Evolutionary conservation across 2,113 vertebrate genomes (phyloP).

Genomic region (Brachyhypopomus gauderio): DNA sequence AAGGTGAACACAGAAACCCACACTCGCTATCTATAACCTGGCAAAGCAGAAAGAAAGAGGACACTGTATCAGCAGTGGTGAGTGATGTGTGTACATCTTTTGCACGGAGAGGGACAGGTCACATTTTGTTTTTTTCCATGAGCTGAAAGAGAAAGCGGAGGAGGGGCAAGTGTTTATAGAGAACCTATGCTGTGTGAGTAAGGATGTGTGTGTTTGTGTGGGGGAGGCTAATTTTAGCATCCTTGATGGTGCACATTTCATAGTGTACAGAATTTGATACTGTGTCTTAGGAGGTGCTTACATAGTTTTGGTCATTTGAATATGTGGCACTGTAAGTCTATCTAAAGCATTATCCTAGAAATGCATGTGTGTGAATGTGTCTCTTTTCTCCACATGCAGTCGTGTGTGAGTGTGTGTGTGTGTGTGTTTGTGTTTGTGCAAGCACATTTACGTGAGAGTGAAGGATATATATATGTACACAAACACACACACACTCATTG

Average conservation of each 20-base stretch:
- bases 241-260: conserved; percentile 52
- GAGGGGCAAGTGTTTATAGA: conserved; percentile 60
- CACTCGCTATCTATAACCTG: conserved; percentile 64
- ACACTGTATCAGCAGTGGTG: conserved; percentile 67
- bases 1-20: conserved; percentile 48
- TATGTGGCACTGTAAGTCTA: neutral
- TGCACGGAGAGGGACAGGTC: conserved; percentile 18
- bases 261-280: conserved; percentile 22
- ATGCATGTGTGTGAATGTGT: conserved; percentile 6
- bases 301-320: conserved; percentile 30
- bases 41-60: conserved; percentile 57
- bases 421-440: too few species aligned
- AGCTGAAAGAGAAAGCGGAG: conserved; percentile 44
- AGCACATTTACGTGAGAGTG: too few species aligned
- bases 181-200: conserved; percentile 52
- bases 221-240: conserved; percentile 44
- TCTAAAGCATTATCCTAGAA: conserved; percentile 31
- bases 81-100: conserved; percentile 58
- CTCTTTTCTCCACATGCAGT: neutral
- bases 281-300: neutral
- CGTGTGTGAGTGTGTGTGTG: too few species aligned
- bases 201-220: conserved; percentile 34
- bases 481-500: too few species aligned
- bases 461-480: too few species aligned
- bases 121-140: conserved; percentile 26